Base-by-base conservation (phyloP, 1,140 invertebrate genomes). In the Acromyrmex charruanus region DNA sequence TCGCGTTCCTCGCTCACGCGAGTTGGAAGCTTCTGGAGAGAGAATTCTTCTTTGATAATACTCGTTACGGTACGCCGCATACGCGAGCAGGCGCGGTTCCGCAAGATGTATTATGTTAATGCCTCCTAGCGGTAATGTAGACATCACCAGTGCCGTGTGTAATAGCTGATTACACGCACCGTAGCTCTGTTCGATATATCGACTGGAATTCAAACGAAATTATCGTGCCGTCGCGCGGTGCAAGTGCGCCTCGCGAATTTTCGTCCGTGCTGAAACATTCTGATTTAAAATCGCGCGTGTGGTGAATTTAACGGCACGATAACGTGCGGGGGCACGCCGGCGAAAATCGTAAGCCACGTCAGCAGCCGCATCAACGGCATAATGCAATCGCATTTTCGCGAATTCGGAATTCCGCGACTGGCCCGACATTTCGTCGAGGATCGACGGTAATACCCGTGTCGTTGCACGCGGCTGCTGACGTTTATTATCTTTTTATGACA, bases 61-160 rank as follows among this genome's bases (percentile, higher is more conserved):
- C 39, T 66, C 12, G 44, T 69, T 68, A 53, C 25, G 14, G 28
- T 79, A 79, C 18, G 59, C 25, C 44, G 59, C 39, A 21, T 12
- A 25, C 61, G 59, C 1, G 49, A 3, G 49, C 39, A 31, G 10
- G 0, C 74, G 55, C 31, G 14, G 14, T 39, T 77, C n/a, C 79
- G 53, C 66, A 82, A 82, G 79, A 72, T n/a, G 80, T 58, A 61
- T 72, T 82, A 61, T 82, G 68, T 72, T 74, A 82, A 82, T 82
- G 39, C 39, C 18, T 44, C 66, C 68, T 49, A 49, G 55, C 49
- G 39, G 63, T 80, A 80, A 82, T 49, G 65, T 81, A 82, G 55
- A 72, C 68, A 82, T 82, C 58, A 72, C 80, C 55, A 16, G 51
- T 58, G 63, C 51, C 49, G 65, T 59, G 79, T 81, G 51, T 81